phyloP scores from a whole-genome alignment of 2,797 vertebrate species.

The Epinephelus awoara region DNA sequence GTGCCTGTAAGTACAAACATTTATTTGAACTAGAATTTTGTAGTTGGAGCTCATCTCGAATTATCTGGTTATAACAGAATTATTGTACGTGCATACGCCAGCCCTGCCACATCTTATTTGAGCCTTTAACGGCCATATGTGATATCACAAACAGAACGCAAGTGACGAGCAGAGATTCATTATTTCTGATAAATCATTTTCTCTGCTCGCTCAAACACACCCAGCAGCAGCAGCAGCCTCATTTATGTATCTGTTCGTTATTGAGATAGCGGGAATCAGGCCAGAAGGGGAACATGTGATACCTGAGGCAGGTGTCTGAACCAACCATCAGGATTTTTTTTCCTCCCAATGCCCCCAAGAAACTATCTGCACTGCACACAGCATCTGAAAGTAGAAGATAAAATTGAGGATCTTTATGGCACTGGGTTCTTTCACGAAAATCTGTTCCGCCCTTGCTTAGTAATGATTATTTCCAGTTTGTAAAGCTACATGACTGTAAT shows the following conservation, averaged over 20 bases:
- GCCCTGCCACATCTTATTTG: not conserved
- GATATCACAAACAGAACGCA: conserved; percentile 1
- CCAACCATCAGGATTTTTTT: conserved; percentile 38
- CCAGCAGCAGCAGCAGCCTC: conserved; percentile 15
- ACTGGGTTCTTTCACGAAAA: conserved; percentile 30
- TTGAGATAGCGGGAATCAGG: conserved; percentile 45
- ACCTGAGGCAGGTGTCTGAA: conserved; percentile 62
- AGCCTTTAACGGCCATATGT: conserved; percentile 13
- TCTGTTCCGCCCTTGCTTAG: conserved; percentile 20
- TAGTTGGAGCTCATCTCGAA: conserved; percentile 12
- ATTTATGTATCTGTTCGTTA: conserved; percentile 41
- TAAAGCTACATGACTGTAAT: conserved; percentile 41
- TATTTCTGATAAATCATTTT: conserved; percentile 21
- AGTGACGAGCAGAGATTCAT: conserved; percentile 16
- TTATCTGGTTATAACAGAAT: conserved; percentile 36
- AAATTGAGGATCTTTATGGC: conserved; percentile 34
- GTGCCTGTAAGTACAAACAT: conserved; percentile 24
- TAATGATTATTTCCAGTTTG: conserved; percentile 46
- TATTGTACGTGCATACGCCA: conserved; percentile 5
- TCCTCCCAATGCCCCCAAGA: conserved; percentile 29
- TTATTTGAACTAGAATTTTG: conserved; percentile 34
- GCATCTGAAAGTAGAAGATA: conserved; percentile 65
- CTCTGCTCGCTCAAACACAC: conserved; percentile 17
- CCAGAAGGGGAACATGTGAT: conserved; percentile 39
- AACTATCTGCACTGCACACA: conserved; percentile 39